A percentile compares a stretch with the other conserved stretches of the same genome.
Conservation (phyloP, 2,113 vertebrate species). For the Bubo scandiacus region DNA sequence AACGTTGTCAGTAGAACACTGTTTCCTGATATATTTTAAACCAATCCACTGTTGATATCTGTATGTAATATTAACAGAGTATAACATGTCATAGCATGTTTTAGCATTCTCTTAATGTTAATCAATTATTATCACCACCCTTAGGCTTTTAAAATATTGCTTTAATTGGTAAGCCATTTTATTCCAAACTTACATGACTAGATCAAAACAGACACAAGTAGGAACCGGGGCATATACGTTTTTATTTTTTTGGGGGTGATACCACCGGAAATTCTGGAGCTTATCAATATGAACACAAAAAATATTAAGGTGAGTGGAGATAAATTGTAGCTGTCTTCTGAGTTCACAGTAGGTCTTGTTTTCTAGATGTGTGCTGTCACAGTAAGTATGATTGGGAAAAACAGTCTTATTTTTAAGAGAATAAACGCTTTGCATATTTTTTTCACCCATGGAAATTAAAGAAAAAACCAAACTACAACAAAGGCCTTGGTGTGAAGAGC, state of each 20-base stretch:
- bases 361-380: not conserved
- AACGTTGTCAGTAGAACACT: accelerated
- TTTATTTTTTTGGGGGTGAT: not conserved
- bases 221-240: not conserved
- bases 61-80: not conserved
- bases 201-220: not conserved
- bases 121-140: not conserved
- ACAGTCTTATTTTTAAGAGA: not conserved
- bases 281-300: not conserved
- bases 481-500: not conserved
- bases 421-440: not conserved
- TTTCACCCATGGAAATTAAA: not conserved
- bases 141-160: not conserved
- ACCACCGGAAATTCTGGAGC: not conserved
- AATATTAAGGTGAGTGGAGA: not conserved
- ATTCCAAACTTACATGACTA: not conserved
- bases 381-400: not conserved
- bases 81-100: not conserved
- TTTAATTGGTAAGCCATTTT: not conserved
- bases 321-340: not conserved
- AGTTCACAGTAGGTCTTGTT: not conserved
- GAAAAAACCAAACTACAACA: not conserved
- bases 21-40: not conserved
- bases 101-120: not conserved
- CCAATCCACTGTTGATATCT: not conserved